Evolutionary conservation across 2,888 invertebrate genomes (phyloP), one percentile per base, ranked within the genome.

Genomic region (Halictus quadricinctus): DNA sequence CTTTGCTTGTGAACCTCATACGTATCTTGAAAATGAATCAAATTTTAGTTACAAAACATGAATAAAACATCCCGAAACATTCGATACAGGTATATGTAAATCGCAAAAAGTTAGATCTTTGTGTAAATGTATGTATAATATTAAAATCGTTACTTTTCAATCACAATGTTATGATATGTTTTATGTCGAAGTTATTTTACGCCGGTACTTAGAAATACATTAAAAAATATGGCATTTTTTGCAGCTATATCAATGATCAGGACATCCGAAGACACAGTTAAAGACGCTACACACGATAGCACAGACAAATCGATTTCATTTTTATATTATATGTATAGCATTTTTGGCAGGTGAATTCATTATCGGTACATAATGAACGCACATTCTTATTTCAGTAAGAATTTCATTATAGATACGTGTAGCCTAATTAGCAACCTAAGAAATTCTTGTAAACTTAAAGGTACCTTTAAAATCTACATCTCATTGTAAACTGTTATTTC

Each of bases 151-250:
- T 73, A 66, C 58, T 18, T 66, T 83, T 25, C 46, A 78, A 85
- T 88, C 73, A 83, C 79, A 81, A 64, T 80, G 72, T 79, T 15
- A 80, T 88, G 86, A 88, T 89, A 89, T 88, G 88, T 89, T 81
- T 86, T 87, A 43, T 74, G 70, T 64, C 25, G 25, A 83, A 81
- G n/a, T 73, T 46, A 80, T 1, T 50, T 8, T 41, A 41, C 50
- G 18, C 13, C 66, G 54, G 29, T 79, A 64, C 36, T 70, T 3
- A 10, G 5, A 73, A 73, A 76, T 75, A 18, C 60, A 25, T n/a
- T 43, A 29, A 60, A 64, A 84, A 84, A 64, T 76, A 58, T 64
- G 58, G 18, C 18, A 64, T 64, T 41, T 60, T 58, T 50, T 1
- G n/a, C 2, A 72, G 60, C 50, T 72, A 2, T 69, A 46, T 29